These are phyloP conservation scores for Cottoperca gobio DNA, from an alignment of 2,797 vertebrate genomes.

Conservation along the genomic window DNA sequence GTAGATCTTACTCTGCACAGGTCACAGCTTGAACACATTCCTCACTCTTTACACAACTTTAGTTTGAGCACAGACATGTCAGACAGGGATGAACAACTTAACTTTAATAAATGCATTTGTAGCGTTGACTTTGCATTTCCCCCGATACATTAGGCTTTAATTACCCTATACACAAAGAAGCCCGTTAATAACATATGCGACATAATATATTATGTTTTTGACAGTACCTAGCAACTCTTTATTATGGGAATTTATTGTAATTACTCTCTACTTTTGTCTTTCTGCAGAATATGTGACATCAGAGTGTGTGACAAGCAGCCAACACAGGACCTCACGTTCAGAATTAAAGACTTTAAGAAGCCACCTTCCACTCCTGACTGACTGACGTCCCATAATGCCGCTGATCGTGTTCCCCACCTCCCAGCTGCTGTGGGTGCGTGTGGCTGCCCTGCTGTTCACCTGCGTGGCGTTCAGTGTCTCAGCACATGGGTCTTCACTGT, in stretches of 20 bases:
- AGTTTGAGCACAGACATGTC: conserved; percentile 5
- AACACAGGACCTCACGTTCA: neutral
- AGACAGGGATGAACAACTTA: neutral
- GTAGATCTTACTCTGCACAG: neutral
- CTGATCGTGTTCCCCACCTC: conserved; percentile 72
- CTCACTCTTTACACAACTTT: conserved; percentile 8
- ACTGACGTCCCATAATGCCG: conserved; percentile 76
- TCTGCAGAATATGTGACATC: conserved; percentile 49
- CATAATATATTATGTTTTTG: neutral
- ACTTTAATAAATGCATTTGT: neutral
- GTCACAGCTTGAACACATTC: conserved; percentile 28
- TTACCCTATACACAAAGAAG: neutral
- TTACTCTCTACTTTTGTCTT: neutral
- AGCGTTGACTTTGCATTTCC: neutral
- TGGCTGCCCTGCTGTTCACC: conserved; percentile 85
- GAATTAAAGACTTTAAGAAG: neutral
- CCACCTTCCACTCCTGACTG: neutral
- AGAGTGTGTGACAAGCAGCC: conserved; percentile 23
- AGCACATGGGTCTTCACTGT: conserved; percentile 16
- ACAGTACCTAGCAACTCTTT: neutral
- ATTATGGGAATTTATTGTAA: neutral
- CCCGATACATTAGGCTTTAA: neutral
- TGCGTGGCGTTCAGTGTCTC: conserved; percentile 88
- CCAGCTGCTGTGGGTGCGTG: conserved; percentile 84
- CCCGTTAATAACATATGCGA: neutral